A percentile compares a stretch with the other conserved stretches of the same genome.
phyloP scores from a whole-genome alignment of 1,140 invertebrate genomes.

The Achroia grisella region DNA sequence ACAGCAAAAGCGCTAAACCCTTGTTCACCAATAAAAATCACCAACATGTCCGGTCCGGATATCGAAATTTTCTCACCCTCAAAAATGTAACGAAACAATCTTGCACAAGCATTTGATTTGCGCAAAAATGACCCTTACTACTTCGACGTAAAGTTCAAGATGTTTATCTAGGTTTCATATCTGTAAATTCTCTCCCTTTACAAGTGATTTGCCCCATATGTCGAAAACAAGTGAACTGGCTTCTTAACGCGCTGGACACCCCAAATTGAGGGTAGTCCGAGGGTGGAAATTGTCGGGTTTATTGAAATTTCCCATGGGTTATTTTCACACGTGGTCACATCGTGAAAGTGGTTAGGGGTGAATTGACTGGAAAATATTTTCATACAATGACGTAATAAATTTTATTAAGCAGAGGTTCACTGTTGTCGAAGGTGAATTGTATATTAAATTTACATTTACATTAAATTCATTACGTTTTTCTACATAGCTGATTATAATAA shows the following conservation, averaged over 20 bases:
- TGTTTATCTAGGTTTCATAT: neutral
- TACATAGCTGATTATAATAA: too few species aligned
- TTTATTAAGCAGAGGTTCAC: too few species aligned
- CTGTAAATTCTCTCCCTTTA: constrained; percentile 23
- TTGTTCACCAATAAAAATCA: constrained; percentile 62
- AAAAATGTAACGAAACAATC: constrained; percentile 33
- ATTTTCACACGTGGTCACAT: constrained; percentile 35
- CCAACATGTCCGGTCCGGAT: constrained; percentile 56
- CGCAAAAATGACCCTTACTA: constrained; percentile 16
- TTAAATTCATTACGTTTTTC: too few species aligned
- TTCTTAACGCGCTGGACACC: constrained; percentile 61
- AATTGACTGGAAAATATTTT: constrained; percentile 35
- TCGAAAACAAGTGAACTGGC: constrained; percentile 55
- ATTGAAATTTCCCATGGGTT: constrained; percentile 61
- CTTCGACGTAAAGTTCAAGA: constrained; percentile 3
- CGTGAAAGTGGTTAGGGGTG: constrained; percentile 5
- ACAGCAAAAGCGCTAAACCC: constrained; percentile 38
- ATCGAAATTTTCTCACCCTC: constrained; percentile 55
- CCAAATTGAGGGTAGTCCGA: constrained; percentile 46
- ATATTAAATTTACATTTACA: too few species aligned
- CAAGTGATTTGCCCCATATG: constrained; percentile 54
- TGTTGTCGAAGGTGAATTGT: too few species aligned
- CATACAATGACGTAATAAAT: too few species aligned
- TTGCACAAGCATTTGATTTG: neutral
- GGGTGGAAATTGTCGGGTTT: constrained; percentile 50